Conservation (phyloP, 2,113 vertebrate genomes). For the Trogon surrucura region DNA sequence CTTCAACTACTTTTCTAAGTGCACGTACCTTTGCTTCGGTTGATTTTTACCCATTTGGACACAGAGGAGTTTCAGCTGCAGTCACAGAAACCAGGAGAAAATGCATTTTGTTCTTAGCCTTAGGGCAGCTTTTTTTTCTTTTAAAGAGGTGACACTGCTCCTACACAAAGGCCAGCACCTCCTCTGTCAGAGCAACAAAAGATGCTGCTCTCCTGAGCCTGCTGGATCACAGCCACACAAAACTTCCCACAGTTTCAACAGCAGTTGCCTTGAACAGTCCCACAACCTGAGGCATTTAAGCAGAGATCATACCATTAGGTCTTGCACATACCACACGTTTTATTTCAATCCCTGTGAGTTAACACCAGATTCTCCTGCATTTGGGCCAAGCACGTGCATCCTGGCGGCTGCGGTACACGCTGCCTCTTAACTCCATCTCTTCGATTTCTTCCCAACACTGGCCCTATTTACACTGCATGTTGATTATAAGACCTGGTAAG, state of each 20-base stretch:
- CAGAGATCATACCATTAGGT: accelerated
- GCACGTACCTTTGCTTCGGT: not conserved
- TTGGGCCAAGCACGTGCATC: not conserved
- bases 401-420: accelerated
- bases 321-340: not conserved
- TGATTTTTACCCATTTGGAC: not conserved
- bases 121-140: not conserved
- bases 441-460: not conserved
- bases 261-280: not conserved
- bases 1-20: not conserved
- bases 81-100: not conserved
- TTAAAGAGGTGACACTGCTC: not conserved
- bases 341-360: not conserved
- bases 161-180: not conserved
- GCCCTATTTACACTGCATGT: not conserved
- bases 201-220: not conserved
- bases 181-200: accelerated
- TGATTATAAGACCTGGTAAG: not conserved
- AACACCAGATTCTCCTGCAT: not conserved
- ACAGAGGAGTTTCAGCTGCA: not conserved
- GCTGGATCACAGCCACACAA: not conserved
- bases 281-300: not conserved
- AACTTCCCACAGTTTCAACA: not conserved
- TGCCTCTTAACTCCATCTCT: not conserved
- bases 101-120: not conserved